Percentiles rank a stretch among this genome's conserved stretches.
Evolutionary conservation across 1,140 invertebrate species (phyloP).

Genomic region (Drosophila mayri): DNA sequence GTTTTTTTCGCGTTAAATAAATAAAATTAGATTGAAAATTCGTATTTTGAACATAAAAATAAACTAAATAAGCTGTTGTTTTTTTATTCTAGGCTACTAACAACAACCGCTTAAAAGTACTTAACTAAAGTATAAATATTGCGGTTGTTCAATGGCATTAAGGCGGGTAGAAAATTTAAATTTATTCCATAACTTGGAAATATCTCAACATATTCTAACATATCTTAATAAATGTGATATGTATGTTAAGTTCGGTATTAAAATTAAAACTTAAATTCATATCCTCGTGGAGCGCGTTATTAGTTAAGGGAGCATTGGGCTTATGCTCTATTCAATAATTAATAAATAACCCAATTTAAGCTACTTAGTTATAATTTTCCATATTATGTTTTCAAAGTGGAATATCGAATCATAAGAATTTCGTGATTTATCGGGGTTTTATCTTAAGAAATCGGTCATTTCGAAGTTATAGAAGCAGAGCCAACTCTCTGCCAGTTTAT

Average conservation of each 20-base stretch:
- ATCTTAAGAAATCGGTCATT: not conserved
- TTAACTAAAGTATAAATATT: not conserved
- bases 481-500: not conserved
- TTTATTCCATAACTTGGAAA: not conserved
- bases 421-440: not conserved
- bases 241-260: not conserved
- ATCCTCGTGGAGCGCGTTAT: slow-evolving; percentile 4
- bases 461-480: not conserved
- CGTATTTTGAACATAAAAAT: not conserved
- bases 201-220: not conserved
- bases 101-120: not conserved
- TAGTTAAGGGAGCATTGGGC: not conserved
- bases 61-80: not conserved
- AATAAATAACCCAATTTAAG: not conserved
- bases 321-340: not conserved
- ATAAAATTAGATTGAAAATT: not conserved
- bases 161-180: not conserved
- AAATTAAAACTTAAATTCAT: not conserved
- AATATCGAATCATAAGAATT: not conserved
- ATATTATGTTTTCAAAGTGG: not conserved
- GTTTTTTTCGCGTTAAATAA: not conserved
- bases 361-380: not conserved
- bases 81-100: slow-evolving; percentile 6
- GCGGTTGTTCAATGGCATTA: not conserved
- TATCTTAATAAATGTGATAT: no score